Conservation (phyloP, 2,113 vertebrate species). For the Himantopus leucocephalus region DNA sequence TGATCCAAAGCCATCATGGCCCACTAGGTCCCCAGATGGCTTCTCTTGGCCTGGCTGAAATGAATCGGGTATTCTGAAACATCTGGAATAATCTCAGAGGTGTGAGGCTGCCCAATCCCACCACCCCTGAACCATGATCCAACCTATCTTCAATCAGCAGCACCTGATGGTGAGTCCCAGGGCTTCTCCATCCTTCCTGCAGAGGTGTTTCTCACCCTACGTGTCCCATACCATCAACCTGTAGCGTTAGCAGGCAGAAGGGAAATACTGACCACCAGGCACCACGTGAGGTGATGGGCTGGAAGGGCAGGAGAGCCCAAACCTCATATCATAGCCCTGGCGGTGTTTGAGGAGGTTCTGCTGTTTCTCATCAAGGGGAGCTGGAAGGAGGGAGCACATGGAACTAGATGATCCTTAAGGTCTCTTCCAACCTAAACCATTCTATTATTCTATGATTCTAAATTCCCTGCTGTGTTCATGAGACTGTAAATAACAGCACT, state of each 20-base stretch:
- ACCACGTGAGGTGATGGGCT: background rate
- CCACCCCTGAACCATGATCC: background rate
- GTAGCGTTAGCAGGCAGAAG: background rate
- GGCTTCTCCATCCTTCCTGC: background rate
- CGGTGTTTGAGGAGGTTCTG: background rate
- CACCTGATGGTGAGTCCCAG: background rate
- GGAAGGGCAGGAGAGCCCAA: background rate
- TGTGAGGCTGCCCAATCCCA: accelerated
- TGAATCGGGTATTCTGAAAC: background rate
- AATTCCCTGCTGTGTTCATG: accelerated
- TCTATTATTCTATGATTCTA: too few relatives aligned
- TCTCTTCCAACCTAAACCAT: too few relatives aligned
- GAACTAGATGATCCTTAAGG: too few relatives aligned
- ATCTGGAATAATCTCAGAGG: background rate
- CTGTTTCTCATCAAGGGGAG: background rate
- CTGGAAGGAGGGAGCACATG: background rate
- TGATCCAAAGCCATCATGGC: background rate
- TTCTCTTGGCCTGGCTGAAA: background rate
- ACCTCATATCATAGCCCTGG: background rate
- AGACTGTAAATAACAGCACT: background rate
- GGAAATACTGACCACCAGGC: background rate
- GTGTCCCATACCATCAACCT: background rate
- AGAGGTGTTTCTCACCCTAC: background rate
- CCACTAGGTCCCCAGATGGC: background rate
- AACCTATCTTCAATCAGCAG: background rate